Conservation (phyloP, 2,113 vertebrate genomes). For the Excalfactoria chinensis region DNA sequence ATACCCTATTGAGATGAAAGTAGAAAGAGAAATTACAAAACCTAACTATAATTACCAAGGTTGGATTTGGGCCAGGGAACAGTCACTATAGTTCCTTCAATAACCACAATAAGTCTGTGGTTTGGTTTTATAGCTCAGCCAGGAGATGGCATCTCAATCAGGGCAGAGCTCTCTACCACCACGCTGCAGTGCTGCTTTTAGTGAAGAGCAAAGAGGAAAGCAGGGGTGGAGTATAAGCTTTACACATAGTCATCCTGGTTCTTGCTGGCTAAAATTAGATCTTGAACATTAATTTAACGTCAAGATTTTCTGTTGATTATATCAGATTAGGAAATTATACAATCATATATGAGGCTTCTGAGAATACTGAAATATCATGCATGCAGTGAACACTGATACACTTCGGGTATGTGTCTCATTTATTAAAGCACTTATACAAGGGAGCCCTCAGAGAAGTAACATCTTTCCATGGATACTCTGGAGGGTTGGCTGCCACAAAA, state of each 20-base stretch:
- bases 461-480: slow-evolving; percentile 75
- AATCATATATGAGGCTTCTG: slow-evolving; percentile 65
- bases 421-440: slow-evolving; percentile 75
- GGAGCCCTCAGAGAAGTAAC: slow-evolving; percentile 68
- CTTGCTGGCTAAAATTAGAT: slow-evolving; percentile 71
- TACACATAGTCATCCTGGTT: neutral
- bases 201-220: slow-evolving; percentile 22
- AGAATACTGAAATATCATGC: slow-evolving; percentile 63
- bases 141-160: slow-evolving; percentile 58
- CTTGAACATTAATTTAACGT: slow-evolving; percentile 76
- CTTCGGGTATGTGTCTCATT: slow-evolving; percentile 78
- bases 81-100: slow-evolving; percentile 46
- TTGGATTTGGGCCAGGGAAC: slow-evolving; percentile 37
- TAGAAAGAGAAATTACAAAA: slow-evolving; percentile 64
- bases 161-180: neutral
- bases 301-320: slow-evolving; percentile 75
- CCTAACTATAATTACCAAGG: slow-evolving; percentile 48
- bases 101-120: slow-evolving; percentile 36
- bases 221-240: neutral
- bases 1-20: slow-evolving; percentile 53
- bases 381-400: slow-evolving; percentile 51
- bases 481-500: slow-evolving; percentile 82
- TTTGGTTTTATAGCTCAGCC: slow-evolving; percentile 60
- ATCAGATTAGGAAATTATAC: slow-evolving; percentile 78
- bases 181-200: neutral